Evolutionary conservation across 2,888 invertebrate species (phyloP).

Genomic region (Athrips mouffetella): DNA sequence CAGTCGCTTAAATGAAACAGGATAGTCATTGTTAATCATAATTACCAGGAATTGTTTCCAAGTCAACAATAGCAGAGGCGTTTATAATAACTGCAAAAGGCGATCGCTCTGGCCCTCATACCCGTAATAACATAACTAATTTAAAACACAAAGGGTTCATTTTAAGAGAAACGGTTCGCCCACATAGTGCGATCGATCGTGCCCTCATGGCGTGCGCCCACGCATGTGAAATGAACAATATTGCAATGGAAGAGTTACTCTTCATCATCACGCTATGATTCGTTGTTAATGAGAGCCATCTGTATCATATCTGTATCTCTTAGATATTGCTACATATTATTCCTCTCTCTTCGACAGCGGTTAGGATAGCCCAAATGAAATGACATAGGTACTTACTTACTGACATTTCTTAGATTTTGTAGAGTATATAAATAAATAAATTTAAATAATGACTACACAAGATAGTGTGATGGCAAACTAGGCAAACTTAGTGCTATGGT

Average conservation of each 20-base stretch:
- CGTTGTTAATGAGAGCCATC: too few species aligned
- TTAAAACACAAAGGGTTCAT: constrained; percentile 70
- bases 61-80: constrained; percentile 23
- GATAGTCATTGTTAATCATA: background rate
- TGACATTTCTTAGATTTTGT: too few species aligned
- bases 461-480: too few species aligned
- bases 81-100: constrained; percentile 61
- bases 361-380: too few species aligned
- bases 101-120: constrained; percentile 57
- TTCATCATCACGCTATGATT: constrained; percentile 7
- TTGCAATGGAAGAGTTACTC: constrained; percentile 12
- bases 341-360: too few species aligned
- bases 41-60: constrained; percentile 3
- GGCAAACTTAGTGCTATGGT: too few species aligned
- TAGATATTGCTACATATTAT: too few species aligned
- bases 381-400: too few species aligned
- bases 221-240: constrained; percentile 37
- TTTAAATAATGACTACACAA: too few species aligned
- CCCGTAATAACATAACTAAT: constrained; percentile 63
- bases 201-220: constrained; percentile 68
- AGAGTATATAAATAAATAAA: too few species aligned
- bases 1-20: too few species aligned
- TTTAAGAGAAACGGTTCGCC: constrained; percentile 58
- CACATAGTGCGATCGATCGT: constrained; percentile 66
- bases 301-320: too few species aligned